Conservation (phyloP, 2,888 invertebrate genomes). For the Dynastes maya region DNA sequence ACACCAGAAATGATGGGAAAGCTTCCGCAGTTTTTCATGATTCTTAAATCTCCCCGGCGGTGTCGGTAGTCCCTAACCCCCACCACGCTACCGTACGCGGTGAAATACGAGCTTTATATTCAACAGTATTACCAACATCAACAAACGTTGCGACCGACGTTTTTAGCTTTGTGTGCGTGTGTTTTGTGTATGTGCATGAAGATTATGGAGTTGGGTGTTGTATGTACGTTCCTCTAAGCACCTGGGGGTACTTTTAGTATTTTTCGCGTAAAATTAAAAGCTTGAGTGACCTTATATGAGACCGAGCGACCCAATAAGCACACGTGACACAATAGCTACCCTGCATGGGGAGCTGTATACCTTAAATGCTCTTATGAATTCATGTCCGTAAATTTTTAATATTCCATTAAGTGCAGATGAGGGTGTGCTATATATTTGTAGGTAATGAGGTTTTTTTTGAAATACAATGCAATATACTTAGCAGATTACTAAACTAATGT, state of each 20-base stretch:
- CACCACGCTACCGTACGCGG: constrained; percentile 8
- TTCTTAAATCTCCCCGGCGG: constrained; percentile 29
- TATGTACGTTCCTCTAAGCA: not conserved
- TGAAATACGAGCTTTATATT: constrained; percentile 33
- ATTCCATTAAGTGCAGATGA: too few species aligned
- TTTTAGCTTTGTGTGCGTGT: not conserved
- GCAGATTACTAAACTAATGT: too few species aligned
- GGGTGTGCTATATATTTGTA: too few species aligned
- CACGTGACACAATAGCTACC: too few species aligned
- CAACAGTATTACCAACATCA: constrained; percentile 26
- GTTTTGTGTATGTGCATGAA: not conserved
- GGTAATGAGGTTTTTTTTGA: too few species aligned
- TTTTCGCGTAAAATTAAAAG: constrained; percentile 15
- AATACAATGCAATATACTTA: too few species aligned
- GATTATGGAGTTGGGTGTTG: not conserved
- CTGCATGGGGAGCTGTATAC: too few species aligned
- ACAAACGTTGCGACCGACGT: not conserved
- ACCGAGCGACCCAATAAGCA: too few species aligned
- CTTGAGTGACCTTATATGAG: not conserved
- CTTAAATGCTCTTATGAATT: too few species aligned
- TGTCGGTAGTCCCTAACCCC: not conserved
- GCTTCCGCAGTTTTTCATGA: constrained; percentile 35
- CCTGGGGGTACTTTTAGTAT: not conserved
- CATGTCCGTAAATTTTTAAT: too few species aligned
- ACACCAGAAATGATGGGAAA: constrained; percentile 1